Evolutionary conservation across 1,140 invertebrate genomes (phyloP).

Genomic region (Orchestia grillus): DNA sequence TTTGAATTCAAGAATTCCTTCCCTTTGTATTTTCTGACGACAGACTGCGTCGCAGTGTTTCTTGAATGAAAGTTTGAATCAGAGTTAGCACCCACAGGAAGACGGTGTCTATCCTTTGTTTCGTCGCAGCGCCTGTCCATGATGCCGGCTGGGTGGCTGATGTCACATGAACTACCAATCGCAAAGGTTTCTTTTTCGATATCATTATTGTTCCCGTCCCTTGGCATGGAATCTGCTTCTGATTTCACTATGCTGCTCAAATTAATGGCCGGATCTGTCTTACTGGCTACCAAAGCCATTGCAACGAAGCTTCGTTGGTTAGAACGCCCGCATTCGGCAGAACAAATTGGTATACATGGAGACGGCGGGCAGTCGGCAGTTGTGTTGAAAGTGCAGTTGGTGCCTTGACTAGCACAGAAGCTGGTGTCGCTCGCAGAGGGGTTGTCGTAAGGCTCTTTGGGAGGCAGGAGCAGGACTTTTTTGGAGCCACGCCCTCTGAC

Average conservation of each 20-base stretch:
- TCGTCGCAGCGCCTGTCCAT: too few relatives aligned
- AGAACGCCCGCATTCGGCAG: neutral
- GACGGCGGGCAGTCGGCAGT: neutral
- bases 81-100: neutral
- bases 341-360: neutral
- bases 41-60: neutral
- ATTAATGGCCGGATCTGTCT: neutral
- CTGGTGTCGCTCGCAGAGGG: neutral
- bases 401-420: conserved; percentile 43
- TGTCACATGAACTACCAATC: too few relatives aligned
- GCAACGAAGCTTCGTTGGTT: neutral
- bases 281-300: neutral
- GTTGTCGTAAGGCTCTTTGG: conserved; percentile 40
- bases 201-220: neutral
- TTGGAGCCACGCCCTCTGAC: conserved; percentile 70
- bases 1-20: neutral
- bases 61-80: neutral
- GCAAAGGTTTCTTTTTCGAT: neutral
- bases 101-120: too few relatives aligned
- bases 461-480: conserved; percentile 61
- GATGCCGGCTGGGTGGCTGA: too few relatives aligned
- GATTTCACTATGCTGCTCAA: neutral
- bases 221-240: neutral
- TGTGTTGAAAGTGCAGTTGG: neutral
- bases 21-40: neutral